Percentiles rank a stretch among this genome's conserved stretches.
Evolutionary conservation across 2,113 vertebrate genomes (phyloP).

Genomic region (Rhea pennata): DNA sequence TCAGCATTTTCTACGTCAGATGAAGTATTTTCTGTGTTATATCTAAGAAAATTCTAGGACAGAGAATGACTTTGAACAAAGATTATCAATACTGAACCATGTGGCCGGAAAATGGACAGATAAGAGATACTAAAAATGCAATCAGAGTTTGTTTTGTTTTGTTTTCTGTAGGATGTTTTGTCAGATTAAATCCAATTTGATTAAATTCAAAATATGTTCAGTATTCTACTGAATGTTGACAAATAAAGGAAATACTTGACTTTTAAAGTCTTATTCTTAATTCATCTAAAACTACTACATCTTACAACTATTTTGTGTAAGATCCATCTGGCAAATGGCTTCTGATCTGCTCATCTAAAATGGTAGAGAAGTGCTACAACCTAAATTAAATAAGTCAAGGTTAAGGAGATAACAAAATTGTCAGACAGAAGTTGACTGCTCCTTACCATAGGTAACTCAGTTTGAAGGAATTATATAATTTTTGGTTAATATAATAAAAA

Average conservation of each 20-base stretch:
- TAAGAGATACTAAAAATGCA: background rate
- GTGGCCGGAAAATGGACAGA: background rate
- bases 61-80: background rate
- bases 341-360: no score
- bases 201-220: background rate
- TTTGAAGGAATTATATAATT: conserved; percentile 72
- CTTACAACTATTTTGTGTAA: no score
- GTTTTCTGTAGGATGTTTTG: background rate
- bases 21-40: background rate
- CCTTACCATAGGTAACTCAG: background rate
- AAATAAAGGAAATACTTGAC: background rate
- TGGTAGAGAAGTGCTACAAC: background rate
- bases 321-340: no score
- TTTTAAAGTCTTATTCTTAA: background rate
- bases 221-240: background rate
- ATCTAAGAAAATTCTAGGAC: background rate
- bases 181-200: background rate
- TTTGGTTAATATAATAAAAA: conserved; percentile 58
- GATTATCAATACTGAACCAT: background rate
- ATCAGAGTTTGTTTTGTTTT: background rate
- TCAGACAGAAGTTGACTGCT: background rate
- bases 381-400: background rate
- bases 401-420: background rate
- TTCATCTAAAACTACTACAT: background rate
- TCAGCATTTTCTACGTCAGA: background rate